Conservation (phyloP, 2,888 invertebrate genomes). For the Ornithoptera priamus region DNA sequence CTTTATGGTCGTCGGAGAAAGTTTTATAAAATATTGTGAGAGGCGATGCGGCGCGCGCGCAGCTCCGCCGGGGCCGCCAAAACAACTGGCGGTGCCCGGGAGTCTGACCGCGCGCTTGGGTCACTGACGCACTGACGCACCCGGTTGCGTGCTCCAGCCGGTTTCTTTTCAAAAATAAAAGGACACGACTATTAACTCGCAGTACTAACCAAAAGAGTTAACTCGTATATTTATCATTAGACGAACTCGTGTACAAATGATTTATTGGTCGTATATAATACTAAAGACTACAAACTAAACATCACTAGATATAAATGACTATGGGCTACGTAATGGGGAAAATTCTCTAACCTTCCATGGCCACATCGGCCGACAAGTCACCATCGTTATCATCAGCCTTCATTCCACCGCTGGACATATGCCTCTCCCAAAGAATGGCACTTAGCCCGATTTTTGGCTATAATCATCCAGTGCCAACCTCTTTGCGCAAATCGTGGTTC, state of each 20-base stretch:
- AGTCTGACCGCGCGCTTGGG: conserved; percentile 62
- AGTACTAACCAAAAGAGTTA: not conserved
- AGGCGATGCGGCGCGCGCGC: conserved; percentile 55
- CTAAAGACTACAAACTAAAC: too few species aligned
- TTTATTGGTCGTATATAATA: too few species aligned
- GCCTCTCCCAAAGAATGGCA: too few species aligned
- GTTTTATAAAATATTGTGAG: conserved; percentile 33
- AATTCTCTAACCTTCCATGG: too few species aligned
- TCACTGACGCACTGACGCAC: conserved; percentile 47
- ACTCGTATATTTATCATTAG: not conserved
- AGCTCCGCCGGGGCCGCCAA: conserved; percentile 56
- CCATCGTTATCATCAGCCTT: too few species aligned
- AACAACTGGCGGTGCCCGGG: conserved; percentile 69
- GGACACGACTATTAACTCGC: conserved; percentile 29
- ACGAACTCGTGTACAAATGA: not conserved
- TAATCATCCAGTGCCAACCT: too few species aligned
- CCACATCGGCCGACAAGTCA: too few species aligned
- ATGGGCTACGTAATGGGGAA: too few species aligned
- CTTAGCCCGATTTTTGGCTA: too few species aligned
- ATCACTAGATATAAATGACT: too few species aligned
- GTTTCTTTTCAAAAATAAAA: conserved; percentile 32
- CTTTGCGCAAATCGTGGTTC: too few species aligned
- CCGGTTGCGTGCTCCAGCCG: conserved; percentile 37
- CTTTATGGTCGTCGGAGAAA: conserved; percentile 39
- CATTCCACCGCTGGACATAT: too few species aligned